These are phyloP conservation scores for Ammodramus savannarum DNA, from an alignment of 2,113 vertebrate genomes.

Conservation along the genomic window DNA sequence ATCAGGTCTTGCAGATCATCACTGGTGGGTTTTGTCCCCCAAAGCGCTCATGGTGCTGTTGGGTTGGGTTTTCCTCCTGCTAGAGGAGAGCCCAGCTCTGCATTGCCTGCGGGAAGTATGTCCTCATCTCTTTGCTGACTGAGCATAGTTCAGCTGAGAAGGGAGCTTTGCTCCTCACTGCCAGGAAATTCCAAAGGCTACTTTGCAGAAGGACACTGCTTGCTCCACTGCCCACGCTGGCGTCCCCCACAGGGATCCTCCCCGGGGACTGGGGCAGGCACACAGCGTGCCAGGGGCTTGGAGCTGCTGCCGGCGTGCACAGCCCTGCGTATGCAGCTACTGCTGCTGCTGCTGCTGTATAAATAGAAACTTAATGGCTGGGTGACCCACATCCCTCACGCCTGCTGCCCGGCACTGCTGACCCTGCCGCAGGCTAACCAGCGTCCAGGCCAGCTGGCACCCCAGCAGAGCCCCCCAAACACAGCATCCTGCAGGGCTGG, in stretches of 20 bases:
- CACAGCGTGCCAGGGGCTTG: accelerated
- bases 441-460: accelerated
- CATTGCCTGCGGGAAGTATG: accelerated
- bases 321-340: not conserved
- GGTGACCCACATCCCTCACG: constrained; percentile 44
- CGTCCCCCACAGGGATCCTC: not conserved
- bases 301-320: not conserved
- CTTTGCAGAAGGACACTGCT: not conserved
- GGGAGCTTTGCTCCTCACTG: not conserved
- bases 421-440: not conserved
- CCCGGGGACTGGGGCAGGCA: not conserved
- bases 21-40: not conserved
- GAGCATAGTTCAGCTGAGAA: not conserved
- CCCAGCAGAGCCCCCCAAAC: not conserved
- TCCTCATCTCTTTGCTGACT: not conserved
- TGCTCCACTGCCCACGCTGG: not conserved
- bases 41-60: not conserved
- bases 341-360: not conserved
- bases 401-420: not conserved
- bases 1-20: accelerated
- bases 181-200: not conserved
- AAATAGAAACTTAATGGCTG: constrained; percentile 50
- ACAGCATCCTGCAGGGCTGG: not conserved
- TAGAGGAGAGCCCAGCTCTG: not conserved
- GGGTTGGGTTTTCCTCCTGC: not conserved